Evolutionary conservation across 2,113 vertebrate species (phyloP).

Genomic region (Barnardius zonarius): DNA sequence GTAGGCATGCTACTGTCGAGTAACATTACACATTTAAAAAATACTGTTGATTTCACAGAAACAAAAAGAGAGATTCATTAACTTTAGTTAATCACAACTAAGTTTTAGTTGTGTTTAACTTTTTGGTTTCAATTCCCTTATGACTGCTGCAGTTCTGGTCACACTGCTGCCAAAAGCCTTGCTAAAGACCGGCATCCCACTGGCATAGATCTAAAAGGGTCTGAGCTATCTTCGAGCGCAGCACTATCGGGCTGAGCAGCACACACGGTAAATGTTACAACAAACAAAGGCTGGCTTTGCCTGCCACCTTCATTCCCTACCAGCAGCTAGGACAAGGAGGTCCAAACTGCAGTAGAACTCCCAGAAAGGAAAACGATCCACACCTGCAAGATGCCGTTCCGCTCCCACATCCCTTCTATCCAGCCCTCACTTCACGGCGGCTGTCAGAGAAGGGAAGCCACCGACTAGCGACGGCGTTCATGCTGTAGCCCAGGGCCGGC

Average conservation of each 20-base stretch:
- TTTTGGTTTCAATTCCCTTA: neutral
- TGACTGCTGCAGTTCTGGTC: neutral
- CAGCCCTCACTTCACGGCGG: too few species aligned
- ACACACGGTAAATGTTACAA: neutral
- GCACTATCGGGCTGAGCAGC: neutral
- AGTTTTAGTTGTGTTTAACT: neutral
- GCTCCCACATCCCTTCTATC: neutral
- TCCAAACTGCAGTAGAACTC: neutral
- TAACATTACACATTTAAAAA: neutral
- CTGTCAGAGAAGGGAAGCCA: neutral
- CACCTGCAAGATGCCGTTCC: neutral
- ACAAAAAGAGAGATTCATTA: neutral
- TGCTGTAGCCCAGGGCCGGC: neutral
- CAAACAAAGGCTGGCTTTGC: neutral
- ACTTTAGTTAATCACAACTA: neutral
- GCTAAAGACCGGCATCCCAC: neutral
- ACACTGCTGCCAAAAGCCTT: neutral
- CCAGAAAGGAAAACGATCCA: neutral
- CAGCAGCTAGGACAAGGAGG: neutral
- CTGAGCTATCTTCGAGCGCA: neutral
- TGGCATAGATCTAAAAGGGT: rapidly evolving
- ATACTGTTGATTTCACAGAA: neutral
- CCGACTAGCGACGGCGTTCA: neutral
- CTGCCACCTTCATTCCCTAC: neutral
- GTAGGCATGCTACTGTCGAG: neutral